Percentiles rank a stretch among this genome's conserved stretches.
phyloP scores from a whole-genome alignment of 1,140 invertebrate species.

The Hirudo medicinalis region DNA sequence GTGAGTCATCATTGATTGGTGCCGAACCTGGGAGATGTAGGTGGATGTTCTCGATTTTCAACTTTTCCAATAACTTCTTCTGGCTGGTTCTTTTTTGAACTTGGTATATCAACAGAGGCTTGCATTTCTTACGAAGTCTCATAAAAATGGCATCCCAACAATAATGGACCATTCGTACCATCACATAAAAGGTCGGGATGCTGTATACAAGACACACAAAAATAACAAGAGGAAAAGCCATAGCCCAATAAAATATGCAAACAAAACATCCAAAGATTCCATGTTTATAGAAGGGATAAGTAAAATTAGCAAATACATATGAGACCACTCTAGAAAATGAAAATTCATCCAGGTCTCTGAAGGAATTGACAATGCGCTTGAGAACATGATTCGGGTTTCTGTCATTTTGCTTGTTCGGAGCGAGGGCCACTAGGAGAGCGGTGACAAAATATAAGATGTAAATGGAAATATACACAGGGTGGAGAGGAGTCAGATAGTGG shows the following conservation, averaged over 20 bases:
- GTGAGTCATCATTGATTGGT: not conserved
- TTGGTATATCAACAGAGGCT: too few relatives aligned
- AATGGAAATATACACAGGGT: slow-evolving; percentile 32
- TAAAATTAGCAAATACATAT: too few relatives aligned
- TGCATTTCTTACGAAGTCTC: too few relatives aligned
- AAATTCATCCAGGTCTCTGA: too few relatives aligned
- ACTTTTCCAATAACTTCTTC: too few relatives aligned
- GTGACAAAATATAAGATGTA: slow-evolving; percentile 34
- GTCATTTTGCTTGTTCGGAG: too few relatives aligned
- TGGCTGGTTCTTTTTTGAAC: too few relatives aligned
- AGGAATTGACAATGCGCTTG: too few relatives aligned
- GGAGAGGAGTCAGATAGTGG: slow-evolving; percentile 34
- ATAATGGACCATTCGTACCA: slow-evolving; percentile 5
- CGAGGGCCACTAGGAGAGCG: slow-evolving; percentile 16
- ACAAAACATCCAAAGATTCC: slow-evolving; percentile 18
- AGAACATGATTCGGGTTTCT: too few relatives aligned
- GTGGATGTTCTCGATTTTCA: not conserved
- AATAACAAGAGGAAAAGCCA: slow-evolving; percentile 10
- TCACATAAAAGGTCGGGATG: slow-evolving; percentile 10
- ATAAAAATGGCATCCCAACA: too few relatives aligned
- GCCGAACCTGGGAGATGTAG: not conserved
- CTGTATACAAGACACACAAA: slow-evolving; percentile 17
- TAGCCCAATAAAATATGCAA: slow-evolving; percentile 13
- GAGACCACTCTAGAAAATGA: too few relatives aligned
- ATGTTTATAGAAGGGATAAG: slow-evolving; percentile 5